Evolutionary conservation across 1,140 invertebrate genomes (phyloP).

Genomic region (Goniozus legneri): DNA sequence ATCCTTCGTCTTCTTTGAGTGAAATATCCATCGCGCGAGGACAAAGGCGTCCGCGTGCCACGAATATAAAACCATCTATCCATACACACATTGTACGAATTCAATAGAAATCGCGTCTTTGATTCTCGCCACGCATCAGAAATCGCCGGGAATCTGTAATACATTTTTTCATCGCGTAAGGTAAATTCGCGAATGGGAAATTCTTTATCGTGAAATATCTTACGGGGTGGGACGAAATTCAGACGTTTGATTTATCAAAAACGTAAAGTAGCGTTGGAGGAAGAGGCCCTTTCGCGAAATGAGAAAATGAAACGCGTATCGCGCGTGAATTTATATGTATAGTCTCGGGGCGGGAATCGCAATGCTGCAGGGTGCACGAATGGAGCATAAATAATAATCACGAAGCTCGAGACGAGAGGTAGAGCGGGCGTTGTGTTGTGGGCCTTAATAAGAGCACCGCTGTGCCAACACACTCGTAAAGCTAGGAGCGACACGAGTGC

Average conservation of each 20-base stretch:
- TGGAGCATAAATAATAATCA: conserved; percentile 28
- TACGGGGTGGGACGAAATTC: conserved; percentile 22
- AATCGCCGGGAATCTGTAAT: too few species aligned
- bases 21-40: conserved; percentile 7
- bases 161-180: too few species aligned
- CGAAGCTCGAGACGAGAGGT: conserved; percentile 10
- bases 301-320: conserved; percentile 6
- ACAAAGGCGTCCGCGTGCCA: conserved; percentile 2
- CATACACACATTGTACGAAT: too few species aligned
- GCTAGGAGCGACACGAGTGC: too few species aligned
- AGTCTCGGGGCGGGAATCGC: too few species aligned
- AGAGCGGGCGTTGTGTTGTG: conserved; percentile 5
- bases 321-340: conserved; percentile 1
- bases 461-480: conserved; percentile 15
- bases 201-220: too few species aligned
- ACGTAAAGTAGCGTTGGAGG: conserved; percentile 1
- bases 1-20: not conserved
- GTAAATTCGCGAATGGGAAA: too few species aligned
- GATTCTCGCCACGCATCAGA: not conserved
- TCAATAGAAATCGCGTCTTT: too few species aligned
- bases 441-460: conserved; percentile 17
- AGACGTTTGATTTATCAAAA: conserved; percentile 24
- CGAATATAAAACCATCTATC: not conserved
- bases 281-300: conserved; percentile 1
- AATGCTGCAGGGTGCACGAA: conserved; percentile 1